Conservation (phyloP, 2,797 vertebrate genomes). For the Labeo calbasu region DNA sequence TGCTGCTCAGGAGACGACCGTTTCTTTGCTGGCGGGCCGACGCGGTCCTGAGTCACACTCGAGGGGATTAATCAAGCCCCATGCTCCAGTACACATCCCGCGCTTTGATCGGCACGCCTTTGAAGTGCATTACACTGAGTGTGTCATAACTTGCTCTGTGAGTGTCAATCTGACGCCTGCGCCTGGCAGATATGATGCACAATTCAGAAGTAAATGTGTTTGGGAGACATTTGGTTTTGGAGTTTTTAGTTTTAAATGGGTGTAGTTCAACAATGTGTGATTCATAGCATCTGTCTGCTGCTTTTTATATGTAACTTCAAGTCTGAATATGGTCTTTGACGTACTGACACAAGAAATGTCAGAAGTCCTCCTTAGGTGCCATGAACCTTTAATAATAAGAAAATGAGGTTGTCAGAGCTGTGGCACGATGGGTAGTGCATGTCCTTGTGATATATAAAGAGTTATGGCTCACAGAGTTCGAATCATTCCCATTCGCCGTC, state of each 20-base stretch:
- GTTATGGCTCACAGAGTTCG: neutral
- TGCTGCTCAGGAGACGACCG: slow-evolving; percentile 6
- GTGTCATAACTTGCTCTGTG: slow-evolving; percentile 45
- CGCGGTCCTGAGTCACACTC: slow-evolving; percentile 41
- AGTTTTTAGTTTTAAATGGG: neutral
- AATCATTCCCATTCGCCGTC: neutral
- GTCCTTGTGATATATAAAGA: slow-evolving; percentile 7
- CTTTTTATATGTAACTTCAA: neutral
- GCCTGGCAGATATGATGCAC: slow-evolving; percentile 43
- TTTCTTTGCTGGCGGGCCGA: neutral
- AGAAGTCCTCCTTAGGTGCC: neutral
- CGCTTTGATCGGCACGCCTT: slow-evolving; percentile 49
- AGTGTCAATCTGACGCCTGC: slow-evolving; percentile 34
- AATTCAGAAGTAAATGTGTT: slow-evolving; percentile 33
- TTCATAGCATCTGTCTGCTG: neutral
- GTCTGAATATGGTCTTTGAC: neutral
- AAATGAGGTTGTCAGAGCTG: slow-evolving; percentile 19
- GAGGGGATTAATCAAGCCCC: slow-evolving; percentile 43
- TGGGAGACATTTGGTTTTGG: slow-evolving; percentile 33
- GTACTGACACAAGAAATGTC: neutral
- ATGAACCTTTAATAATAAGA: slow-evolving; percentile 3
- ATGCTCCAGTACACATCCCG: slow-evolving; percentile 36
- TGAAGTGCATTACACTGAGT: slow-evolving; percentile 42
- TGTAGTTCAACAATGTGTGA: neutral
- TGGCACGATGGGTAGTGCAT: neutral